These are phyloP conservation scores for Selene dorsalis DNA, from an alignment of 2,797 vertebrate species.

Conservation along the genomic window DNA sequence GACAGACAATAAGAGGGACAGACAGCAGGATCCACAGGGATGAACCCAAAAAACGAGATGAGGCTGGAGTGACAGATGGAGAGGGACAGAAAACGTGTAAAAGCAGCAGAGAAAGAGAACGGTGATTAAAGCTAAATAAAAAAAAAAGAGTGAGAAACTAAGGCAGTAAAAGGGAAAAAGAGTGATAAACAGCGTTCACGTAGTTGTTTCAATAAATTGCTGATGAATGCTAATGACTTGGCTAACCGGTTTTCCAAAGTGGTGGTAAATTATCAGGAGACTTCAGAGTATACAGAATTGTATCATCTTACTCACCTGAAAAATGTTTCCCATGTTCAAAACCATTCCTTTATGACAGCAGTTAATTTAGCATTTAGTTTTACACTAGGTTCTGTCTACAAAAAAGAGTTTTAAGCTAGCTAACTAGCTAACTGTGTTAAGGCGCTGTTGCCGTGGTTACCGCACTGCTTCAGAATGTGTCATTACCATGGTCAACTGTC, in stretches of 20 bases:
- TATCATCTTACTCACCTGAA: not conserved
- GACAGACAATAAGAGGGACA: constrained; percentile 26
- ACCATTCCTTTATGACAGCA: not conserved
- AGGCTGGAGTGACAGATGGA: constrained; percentile 60
- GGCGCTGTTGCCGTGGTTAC: not conserved
- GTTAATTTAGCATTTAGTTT: not conserved
- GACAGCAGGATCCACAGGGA: constrained; percentile 45
- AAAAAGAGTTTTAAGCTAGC: not conserved
- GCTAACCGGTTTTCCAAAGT: not conserved
- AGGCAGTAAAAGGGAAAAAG: not conserved
- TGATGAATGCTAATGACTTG: not conserved
- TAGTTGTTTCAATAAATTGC: not conserved
- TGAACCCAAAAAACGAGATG: constrained; percentile 48
- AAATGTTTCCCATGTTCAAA: not conserved
- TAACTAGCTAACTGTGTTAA: not conserved
- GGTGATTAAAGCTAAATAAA: not conserved
- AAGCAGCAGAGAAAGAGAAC: constrained; percentile 20
- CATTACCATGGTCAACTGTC: not conserved
- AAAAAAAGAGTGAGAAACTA: not conserved
- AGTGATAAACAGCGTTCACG: constrained; percentile 1
- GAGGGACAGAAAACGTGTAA: constrained; percentile 18
- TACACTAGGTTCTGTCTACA: not conserved
- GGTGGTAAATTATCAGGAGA: too few relatives aligned
- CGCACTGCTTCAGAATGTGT: not conserved
- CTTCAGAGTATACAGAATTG: not conserved